Percentiles rank a stretch among this genome's conserved stretches.
Evolutionary conservation across 2,797 vertebrate species (phyloP).

Genomic region (Thalassophryne amazonica): DNA sequence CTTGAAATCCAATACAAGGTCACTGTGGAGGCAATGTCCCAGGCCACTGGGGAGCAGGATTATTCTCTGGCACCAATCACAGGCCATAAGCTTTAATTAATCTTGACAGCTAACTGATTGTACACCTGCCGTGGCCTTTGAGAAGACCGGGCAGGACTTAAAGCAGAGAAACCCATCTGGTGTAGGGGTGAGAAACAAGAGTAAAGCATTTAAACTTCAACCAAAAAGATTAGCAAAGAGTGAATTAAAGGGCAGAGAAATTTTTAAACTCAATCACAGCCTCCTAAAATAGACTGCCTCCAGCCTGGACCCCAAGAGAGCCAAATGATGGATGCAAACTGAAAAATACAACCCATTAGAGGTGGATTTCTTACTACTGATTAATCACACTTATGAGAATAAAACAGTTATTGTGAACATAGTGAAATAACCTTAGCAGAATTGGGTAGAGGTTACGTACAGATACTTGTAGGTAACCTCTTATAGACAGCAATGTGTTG

Average conservation of each 20-base stretch:
- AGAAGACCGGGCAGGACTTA: conserved; percentile 32
- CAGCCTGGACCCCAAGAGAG: conserved; percentile 27
- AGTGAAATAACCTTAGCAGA: neutral
- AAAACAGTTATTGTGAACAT: conserved; percentile 8
- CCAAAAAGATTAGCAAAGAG: conserved; percentile 17
- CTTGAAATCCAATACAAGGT: conserved; percentile 73
- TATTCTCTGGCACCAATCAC: conserved; percentile 51
- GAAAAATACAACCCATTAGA: conserved; percentile 21
- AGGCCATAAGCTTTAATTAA: conserved; percentile 65
- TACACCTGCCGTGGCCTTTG: conserved; percentile 49
- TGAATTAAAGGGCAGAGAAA: conserved; percentile 29
- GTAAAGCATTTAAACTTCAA: conserved; percentile 4
- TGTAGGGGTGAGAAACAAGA: neutral
- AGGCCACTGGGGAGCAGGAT: conserved; percentile 50
- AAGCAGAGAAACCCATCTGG: conserved; percentile 11
- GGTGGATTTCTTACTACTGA: conserved; percentile 7
- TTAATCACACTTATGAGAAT: conserved; percentile 21
- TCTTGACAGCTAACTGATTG: conserved; percentile 58
- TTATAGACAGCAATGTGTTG: too few relatives aligned
- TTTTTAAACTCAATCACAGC: conserved; percentile 11
- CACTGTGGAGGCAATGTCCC: conserved; percentile 53
- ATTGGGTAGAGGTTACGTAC: neutral
- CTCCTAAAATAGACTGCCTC: conserved; percentile 31
- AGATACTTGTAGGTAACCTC: too few relatives aligned
- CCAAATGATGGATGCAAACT: conserved; percentile 45